These are phyloP conservation scores for Anolis carolinensis DNA, from an alignment of 2,113 vertebrate species.

Conservation along the genomic window DNA sequence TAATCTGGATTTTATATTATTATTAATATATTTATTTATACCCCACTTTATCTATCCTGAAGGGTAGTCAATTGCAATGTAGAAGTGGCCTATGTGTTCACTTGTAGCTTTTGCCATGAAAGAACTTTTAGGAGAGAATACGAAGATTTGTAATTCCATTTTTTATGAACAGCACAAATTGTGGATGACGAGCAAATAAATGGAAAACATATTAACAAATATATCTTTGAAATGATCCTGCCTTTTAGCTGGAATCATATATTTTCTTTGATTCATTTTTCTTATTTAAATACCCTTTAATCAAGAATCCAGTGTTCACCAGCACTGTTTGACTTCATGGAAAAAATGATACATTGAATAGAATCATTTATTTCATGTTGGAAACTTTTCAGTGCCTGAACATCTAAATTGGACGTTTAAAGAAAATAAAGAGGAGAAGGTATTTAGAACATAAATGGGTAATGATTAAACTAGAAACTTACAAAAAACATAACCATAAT, in stretches of 20 bases:
- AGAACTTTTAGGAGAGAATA: not conserved
- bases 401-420: constrained; percentile 1
- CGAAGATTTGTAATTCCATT: too few relatives aligned
- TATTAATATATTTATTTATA: too few relatives aligned
- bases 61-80: too few relatives aligned
- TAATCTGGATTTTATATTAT: too few relatives aligned
- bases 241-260: constrained; percentile 11
- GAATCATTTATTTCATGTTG: constrained; percentile 19
- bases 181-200: not conserved
- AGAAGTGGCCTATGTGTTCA: too few relatives aligned
- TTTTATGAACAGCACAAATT: not conserved
- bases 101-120: not conserved
- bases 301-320: not conserved
- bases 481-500: not conserved
- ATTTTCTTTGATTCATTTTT: not conserved
- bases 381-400: not conserved
- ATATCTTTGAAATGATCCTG: not conserved
- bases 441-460: not conserved
- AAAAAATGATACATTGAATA: rapidly evolving
- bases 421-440: not conserved
- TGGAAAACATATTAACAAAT: not conserved
- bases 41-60: too few relatives aligned
- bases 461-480: constrained; percentile 21
- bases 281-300: not conserved
- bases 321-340: not conserved